Conservation (phyloP, 2,888 invertebrate genomes). For the Rosalia funebris region DNA sequence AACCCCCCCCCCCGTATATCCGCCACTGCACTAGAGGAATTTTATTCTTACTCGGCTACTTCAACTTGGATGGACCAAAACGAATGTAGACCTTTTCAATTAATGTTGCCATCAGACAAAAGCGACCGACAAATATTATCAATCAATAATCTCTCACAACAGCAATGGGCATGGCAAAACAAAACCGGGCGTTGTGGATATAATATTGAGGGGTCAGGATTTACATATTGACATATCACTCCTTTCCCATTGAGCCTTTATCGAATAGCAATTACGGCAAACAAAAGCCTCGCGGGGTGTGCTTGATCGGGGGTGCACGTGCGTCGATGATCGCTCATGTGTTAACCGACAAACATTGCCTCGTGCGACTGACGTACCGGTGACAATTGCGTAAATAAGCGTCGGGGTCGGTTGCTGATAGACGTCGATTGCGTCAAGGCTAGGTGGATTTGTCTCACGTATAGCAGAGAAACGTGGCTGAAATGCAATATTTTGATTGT, state of each 20-base stretch:
- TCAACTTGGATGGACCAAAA: no score
- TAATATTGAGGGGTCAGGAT: slow-evolving; percentile 17
- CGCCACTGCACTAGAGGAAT: no score
- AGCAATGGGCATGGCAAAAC: slow-evolving; percentile 10
- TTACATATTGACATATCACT: slow-evolving; percentile 47
- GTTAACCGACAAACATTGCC: slow-evolving; percentile 52
- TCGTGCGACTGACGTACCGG: slow-evolving; percentile 49
- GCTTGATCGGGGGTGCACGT: slow-evolving; percentile 34
- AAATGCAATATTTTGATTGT: background rate
- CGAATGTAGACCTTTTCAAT: background rate
- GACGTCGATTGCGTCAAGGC: slow-evolving; percentile 7
- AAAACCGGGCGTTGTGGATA: slow-evolving; percentile 4
- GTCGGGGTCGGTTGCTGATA: background rate
- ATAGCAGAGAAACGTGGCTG: background rate
- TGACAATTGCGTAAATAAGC: slow-evolving; percentile 52
- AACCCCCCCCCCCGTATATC: no score
- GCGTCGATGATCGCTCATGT: slow-evolving; percentile 47
- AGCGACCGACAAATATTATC: slow-evolving; percentile 15
- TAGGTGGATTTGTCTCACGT: slow-evolving; percentile 3
- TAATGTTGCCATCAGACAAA: background rate
- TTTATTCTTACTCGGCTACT: no score
- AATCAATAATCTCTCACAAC: slow-evolving; percentile 16
- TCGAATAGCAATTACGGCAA: slow-evolving; percentile 47
- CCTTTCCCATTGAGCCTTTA: slow-evolving; percentile 36
- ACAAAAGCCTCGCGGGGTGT: slow-evolving; percentile 42